Evolutionary conservation across 1,140 invertebrate genomes (phyloP), one percentile per base, ranked within the genome.

Genomic region (Centruroides sculpturatus): DNA sequence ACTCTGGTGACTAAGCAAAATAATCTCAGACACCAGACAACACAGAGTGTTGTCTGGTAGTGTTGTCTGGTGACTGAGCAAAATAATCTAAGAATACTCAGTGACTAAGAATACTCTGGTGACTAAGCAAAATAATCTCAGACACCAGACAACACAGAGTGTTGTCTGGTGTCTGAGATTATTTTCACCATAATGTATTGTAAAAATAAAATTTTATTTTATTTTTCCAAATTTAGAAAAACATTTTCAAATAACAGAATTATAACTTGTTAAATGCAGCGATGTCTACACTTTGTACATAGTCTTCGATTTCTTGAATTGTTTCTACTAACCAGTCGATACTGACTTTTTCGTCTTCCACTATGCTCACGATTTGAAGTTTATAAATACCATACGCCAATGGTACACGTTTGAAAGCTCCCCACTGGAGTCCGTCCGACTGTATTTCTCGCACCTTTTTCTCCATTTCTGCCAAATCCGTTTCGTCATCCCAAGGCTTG

Each of bases 401-500:
- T 56, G 92, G 89, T 0, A 94, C 84, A 35, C 96, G 77, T 82
- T 96, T 95, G 41, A 87, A 82, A 56, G 86, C 86, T 68, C 92
- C 93, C 93, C 93, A 98, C 12, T 95, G 70, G 46, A 97, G 80
- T 59, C 94, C 94, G 71, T 96, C 92, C 69, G 81, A 82, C 61
- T 71, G 68, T 66, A 98, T 86, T 47, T 79, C 80, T 67, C 92
- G 81, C 0, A 98, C 92, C 66, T 75, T 68, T 35, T 81, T 73
- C 76, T 98, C 93, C 80, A 98, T 82, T 64, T 78, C 78, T 62
- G 81, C 81, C 84, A 98, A 89, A 69, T 97, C 86, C 34, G 93
- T 98, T 74, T 95, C 91, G 80, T 98, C 93, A 74, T 92, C 92
- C 93, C 93, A 98, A 11, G 92, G 92, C 72, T 98, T 98, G 0